Evolutionary conservation across 2,797 vertebrate genomes (phyloP), one percentile per base, ranked within the genome.

Genomic region (Xenopus petersii): DNA sequence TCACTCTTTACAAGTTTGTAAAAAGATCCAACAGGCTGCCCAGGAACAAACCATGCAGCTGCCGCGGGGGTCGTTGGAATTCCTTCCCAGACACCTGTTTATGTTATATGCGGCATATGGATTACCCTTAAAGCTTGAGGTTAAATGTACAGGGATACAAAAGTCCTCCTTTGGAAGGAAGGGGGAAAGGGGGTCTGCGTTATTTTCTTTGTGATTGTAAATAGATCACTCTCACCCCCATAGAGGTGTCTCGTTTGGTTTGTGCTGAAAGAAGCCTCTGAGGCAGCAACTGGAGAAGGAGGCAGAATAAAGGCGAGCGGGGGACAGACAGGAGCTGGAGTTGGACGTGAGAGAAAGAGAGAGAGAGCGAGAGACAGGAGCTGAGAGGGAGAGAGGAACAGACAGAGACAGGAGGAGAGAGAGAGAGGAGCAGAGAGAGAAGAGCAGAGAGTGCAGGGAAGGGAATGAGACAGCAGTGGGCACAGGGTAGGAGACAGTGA

Each of bases 1-100:
- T 76, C 74, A 71, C 74, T 42, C 68, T 71, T 71, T 61, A 75
- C 67, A 76, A 76, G 74, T 76, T 76, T 76, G 74, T 76, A 76
- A 76, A 69, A 64, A 49, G 67, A 75, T 70, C 74, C 74, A 75
- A 76, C 74, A 76, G 74, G 74, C 55, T 68, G 62, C 59, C 56
- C 3, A 9, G 30, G 58, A 56, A 75, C 62, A 59, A 26, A 49
- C 8, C 1, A 36, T 16, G 24, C 61, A 75, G 67, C 61, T 75
- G 54, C 2, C 7, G 42, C 8, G 30, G n/a, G 55, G 48, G 49
- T 2, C 13, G 26, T 30, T 30, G 26, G 26, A 30, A 30, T 30
- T 30, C 26, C 26, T 30, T 30, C 26, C 26, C 4, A 30, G 1
- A 30, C 26, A 30, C 26, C 26, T 30, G 26, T 30, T 2, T 30